Conservation (phyloP, 2,888 invertebrate species). For the Hirtodrosophila cameraria region DNA sequence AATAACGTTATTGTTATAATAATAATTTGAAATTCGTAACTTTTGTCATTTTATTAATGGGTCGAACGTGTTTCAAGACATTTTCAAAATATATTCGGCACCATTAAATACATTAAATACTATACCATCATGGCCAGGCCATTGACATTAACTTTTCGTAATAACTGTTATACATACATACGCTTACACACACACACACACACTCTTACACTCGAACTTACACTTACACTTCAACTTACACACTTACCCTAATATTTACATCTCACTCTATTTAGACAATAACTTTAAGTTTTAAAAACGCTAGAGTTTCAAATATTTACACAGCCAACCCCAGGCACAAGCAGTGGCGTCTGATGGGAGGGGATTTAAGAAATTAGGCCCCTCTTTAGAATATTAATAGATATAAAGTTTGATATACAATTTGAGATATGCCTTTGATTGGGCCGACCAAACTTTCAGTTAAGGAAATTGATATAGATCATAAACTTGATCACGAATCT, state of each 20-base stretch:
- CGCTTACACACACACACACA: slow-evolving; percentile 16
- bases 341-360: too few relatives aligned
- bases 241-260: slow-evolving; percentile 63
- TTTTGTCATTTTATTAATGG: slow-evolving; percentile 79
- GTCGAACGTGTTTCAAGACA: slow-evolving; percentile 67
- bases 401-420: too few relatives aligned
- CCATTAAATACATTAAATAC: slow-evolving; percentile 11
- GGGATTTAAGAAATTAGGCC: too few relatives aligned
- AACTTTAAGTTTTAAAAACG: slow-evolving; percentile 57
- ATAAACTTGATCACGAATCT: too few relatives aligned
- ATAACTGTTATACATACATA: slow-evolving; percentile 33
- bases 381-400: too few relatives aligned
- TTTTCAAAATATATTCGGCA: slow-evolving; percentile 17
- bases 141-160: slow-evolving; percentile 46
- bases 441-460: too few relatives aligned
- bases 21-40: slow-evolving; percentile 78
- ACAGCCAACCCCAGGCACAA: slow-evolving; percentile 52
- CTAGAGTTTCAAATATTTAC: slow-evolving; percentile 62
- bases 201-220: slow-evolving; percentile 33
- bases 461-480: too few relatives aligned
- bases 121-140: slow-evolving; percentile 47
- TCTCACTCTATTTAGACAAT: slow-evolving; percentile 70
- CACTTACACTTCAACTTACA: slow-evolving; percentile 32
- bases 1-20: slow-evolving; percentile 79
- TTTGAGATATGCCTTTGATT: too few relatives aligned